These are phyloP conservation scores for Haliclona indistincta DNA, from an alignment of 37 sponge, comb jelly and placozoan genomes.

Conservation along the genomic window DNA sequence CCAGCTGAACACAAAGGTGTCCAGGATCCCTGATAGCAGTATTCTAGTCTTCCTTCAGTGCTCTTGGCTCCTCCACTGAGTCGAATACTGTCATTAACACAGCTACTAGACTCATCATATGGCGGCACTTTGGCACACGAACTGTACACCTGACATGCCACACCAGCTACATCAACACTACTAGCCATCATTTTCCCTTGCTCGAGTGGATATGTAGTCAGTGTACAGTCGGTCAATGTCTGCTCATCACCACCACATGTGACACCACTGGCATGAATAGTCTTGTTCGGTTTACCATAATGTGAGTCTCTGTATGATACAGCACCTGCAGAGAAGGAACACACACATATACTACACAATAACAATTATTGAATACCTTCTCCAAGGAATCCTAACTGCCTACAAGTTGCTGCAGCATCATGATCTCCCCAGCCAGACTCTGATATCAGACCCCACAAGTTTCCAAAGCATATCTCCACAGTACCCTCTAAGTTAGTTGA, in stretches of 20 bases:
- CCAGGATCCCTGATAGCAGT: conserved; percentile 35
- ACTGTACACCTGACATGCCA: no score
- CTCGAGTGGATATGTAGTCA: not conserved
- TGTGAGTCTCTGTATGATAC: no score
- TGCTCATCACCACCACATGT: not conserved
- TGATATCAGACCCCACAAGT: not conserved
- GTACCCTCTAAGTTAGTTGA: not conserved
- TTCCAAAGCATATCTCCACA: conserved; percentile 4
- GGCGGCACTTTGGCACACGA: no score
- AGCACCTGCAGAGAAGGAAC: no score
- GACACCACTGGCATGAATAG: not conserved
- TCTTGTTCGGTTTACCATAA: conserved; percentile 16
- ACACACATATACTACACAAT: no score
- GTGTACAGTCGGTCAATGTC: not conserved
- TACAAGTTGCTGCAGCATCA: not conserved
- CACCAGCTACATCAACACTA: conserved; percentile 6
- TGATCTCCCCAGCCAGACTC: conserved; percentile 5
- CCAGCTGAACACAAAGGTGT: conserved; percentile 34
- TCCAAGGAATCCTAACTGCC: not conserved
- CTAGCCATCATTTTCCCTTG: not conserved
- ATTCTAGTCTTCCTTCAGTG: conserved; percentile 42
- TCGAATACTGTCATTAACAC: conserved; percentile 21
- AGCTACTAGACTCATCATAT: not conserved
- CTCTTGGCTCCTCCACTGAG: conserved; percentile 11
- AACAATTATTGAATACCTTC: not conserved